Percentiles rank a stretch among this genome's conserved stretches.
These are phyloP conservation scores for Furnarius figulus DNA, from an alignment of 2,113 vertebrate species.

Conservation along the genomic window DNA sequence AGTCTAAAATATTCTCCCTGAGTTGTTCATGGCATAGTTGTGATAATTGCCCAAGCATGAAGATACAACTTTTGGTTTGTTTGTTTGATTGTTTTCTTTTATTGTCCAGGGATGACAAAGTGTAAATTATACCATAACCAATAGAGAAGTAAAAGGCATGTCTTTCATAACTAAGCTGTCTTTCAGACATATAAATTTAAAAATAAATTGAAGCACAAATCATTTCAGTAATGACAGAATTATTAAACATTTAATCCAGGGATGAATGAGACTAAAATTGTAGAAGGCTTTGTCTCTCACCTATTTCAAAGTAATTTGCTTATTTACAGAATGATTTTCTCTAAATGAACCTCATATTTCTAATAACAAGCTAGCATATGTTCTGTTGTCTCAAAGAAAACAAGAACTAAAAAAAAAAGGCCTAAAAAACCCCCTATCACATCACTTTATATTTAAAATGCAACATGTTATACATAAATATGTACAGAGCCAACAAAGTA, in stretches of 20 bases:
- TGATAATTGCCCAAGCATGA: not conserved
- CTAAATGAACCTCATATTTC: conserved; percentile 26
- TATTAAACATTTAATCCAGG: not conserved
- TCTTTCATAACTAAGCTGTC: not conserved
- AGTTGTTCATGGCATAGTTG: not conserved
- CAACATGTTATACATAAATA: conserved; percentile 33
- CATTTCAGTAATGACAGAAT: not conserved
- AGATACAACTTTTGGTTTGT: too few species aligned
- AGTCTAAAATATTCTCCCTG: not conserved
- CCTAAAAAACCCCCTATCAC: not conserved
- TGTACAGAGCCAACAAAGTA: not conserved
- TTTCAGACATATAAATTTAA: not conserved
- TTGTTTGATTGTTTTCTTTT: too few species aligned
- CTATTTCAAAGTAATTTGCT: not conserved
- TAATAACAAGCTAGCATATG: not conserved
- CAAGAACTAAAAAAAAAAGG: not conserved
- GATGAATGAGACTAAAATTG: not conserved
- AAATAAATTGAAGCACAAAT: not conserved
- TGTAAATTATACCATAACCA: not conserved
- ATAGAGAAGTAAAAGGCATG: not conserved
- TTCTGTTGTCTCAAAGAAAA: conserved; percentile 60
- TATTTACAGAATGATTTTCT: conserved; percentile 4
- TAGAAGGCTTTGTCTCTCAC: not conserved
- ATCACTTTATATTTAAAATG: conserved; percentile 46
- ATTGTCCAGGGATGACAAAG: not conserved